Evolutionary conservation across 2,113 vertebrate genomes (phyloP).

Genomic region (Tapirus terrestris): DNA sequence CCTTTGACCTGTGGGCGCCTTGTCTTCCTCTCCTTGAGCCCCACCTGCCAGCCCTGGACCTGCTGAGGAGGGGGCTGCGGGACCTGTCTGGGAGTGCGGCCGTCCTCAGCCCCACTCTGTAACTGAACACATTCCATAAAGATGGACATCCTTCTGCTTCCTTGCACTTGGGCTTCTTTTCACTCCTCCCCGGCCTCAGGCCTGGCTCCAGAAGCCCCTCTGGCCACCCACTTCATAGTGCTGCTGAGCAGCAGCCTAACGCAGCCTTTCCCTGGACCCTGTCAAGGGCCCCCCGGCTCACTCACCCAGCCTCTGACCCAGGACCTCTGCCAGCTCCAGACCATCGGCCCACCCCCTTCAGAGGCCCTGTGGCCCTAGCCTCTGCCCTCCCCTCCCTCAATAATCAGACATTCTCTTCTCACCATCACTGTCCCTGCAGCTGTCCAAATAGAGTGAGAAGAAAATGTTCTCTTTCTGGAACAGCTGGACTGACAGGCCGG

Average conservation of each 20-base stretch:
- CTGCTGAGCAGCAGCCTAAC: no score
- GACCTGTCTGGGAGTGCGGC: background rate
- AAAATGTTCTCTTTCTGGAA: constrained; percentile 42
- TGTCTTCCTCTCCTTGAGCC: background rate
- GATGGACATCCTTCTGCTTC: background rate
- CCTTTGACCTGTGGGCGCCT: background rate
- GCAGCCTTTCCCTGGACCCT: background rate
- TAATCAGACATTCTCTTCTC: background rate
- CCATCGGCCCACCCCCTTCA: background rate
- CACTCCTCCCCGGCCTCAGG: background rate
- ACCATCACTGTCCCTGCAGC: background rate
- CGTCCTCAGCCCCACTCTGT: background rate
- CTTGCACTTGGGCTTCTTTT: background rate
- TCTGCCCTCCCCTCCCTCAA: background rate
- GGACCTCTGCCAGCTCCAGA: background rate
- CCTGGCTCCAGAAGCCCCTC: background rate
- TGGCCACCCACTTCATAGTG: background rate
- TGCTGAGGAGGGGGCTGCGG: background rate
- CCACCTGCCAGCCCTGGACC: background rate
- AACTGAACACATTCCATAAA: background rate
- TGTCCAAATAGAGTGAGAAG: constrained; percentile 11
- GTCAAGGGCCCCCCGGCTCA: background rate
- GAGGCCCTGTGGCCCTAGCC: background rate
- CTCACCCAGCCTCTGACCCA: background rate
- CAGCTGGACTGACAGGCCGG: background rate